phyloP scores from a whole-genome alignment of 2,888 invertebrate genomes.

The Drosophila hamatofila region DNA sequence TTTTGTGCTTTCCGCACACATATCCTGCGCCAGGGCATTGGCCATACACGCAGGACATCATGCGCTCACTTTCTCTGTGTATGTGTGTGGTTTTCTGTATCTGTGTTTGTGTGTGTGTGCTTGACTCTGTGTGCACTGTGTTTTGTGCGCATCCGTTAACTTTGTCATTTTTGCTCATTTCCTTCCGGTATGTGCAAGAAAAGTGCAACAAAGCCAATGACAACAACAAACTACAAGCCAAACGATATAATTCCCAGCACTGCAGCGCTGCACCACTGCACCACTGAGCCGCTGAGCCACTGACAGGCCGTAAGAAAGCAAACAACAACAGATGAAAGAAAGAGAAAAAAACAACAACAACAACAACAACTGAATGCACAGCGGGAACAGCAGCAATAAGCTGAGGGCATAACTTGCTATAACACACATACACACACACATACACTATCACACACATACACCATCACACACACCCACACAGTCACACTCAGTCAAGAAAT shows the following conservation, averaged over 20 bases:
- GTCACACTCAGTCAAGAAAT: conserved; percentile 61
- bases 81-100: conserved; percentile 16
- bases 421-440: conserved; percentile 27
- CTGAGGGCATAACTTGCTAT: conserved; percentile 74
- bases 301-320: conserved; percentile 77
- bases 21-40: conserved; percentile 75
- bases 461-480: conserved; percentile 12
- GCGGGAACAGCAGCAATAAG: conserved; percentile 77
- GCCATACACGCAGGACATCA: conserved; percentile 48
- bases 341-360: not conserved
- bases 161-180: conserved; percentile 82
- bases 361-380: conserved; percentile 44
- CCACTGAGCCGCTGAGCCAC: conserved; percentile 75
- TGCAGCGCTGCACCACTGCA: conserved; percentile 46
- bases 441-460: conserved; percentile 14
- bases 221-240: conserved; percentile 34
- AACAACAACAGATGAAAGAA: conserved; percentile 52
- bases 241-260: conserved; percentile 73
- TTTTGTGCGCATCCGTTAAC: conserved; percentile 82
- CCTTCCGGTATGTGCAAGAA: conserved; percentile 78
- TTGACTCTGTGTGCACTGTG: conserved; percentile 55
- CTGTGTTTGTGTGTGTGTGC: conserved; percentile 7
- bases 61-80: conserved; percentile 3
- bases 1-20: conserved; percentile 80
- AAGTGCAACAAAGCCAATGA: conserved; percentile 63